Evolutionary conservation across 1,140 invertebrate genomes (phyloP).

Genomic region (Lasioglossum baleicum): DNA sequence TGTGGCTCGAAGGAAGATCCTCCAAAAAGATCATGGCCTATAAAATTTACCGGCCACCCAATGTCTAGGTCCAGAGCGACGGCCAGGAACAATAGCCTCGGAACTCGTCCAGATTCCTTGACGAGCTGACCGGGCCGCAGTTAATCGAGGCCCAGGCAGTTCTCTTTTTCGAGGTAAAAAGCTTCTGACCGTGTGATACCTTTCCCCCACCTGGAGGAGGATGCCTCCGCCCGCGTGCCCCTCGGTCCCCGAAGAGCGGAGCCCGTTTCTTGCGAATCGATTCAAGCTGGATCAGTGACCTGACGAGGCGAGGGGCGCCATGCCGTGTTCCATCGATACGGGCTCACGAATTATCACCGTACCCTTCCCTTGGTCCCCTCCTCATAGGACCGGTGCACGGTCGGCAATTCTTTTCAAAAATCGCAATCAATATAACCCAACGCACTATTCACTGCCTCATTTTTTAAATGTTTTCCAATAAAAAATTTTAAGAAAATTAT

Average conservation of each 20-base stretch:
- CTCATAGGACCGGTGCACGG: no score
- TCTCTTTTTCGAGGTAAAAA: slow-evolving; percentile 35
- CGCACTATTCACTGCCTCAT: no score
- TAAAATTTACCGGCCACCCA: background rate
- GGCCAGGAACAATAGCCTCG: slow-evolving; percentile 12
- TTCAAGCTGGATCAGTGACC: slow-evolving; percentile 63
- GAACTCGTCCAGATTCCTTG: slow-evolving; percentile 16
- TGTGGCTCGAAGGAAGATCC: no score
- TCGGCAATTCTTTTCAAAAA: background rate
- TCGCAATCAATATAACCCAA: no score
- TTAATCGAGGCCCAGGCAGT: slow-evolving; percentile 29
- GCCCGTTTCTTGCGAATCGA: slow-evolving; percentile 56
- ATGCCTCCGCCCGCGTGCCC: background rate
- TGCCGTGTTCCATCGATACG: slow-evolving; percentile 49
- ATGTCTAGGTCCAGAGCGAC: background rate
- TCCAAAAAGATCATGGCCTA: no score
- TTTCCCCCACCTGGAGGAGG: background rate
- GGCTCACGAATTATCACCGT: slow-evolving; percentile 54
- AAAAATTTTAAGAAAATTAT: no score
- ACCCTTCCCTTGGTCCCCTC: background rate
- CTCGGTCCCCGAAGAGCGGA: slow-evolving; percentile 23
- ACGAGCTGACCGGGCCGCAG: background rate
- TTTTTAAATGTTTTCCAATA: no score
- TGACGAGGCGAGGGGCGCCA: slow-evolving; percentile 47
- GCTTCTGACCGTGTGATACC: slow-evolving; percentile 37